phyloP scores from a whole-genome alignment of 92 coral and sea anemone species.

The Paramuricea clavata region DNA sequence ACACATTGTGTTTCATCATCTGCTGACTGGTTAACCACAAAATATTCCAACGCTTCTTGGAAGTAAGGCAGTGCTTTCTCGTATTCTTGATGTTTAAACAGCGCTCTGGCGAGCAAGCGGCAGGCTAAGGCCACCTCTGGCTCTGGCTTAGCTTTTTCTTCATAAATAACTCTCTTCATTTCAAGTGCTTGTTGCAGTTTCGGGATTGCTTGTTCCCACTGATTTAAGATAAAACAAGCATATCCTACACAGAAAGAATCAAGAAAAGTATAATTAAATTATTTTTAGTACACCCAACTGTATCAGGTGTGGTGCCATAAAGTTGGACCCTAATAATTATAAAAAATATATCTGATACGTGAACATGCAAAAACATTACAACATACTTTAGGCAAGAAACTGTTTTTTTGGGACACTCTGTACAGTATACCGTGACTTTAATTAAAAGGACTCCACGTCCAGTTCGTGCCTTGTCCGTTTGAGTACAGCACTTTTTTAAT shows the following conservation, averaged over 20 bases:
- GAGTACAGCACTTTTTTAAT: no score
- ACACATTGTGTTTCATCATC: constrained; percentile 27
- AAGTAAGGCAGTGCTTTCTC: constrained; percentile 24
- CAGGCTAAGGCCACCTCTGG: neutral
- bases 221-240: constrained; percentile 6
- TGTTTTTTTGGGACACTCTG: no score
- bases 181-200: constrained; percentile 29
- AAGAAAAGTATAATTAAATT: neutral
- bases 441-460: no score
- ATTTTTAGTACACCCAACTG: neutral
- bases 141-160: neutral
- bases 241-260: constrained; percentile 14
- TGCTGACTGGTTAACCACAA: neutral
- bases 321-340: no score
- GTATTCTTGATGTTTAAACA: constrained; percentile 15
- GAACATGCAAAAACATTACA: no score
- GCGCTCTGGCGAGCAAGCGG: constrained; percentile 9
- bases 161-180: constrained; percentile 24
- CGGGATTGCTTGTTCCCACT: constrained; percentile 28
- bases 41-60: constrained; percentile 29
- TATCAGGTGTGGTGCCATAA: neutral
- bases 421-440: no score
- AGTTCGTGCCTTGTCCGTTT: no score
- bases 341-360: no score
- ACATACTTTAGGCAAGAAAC: no score